Evolutionary conservation across 2,888 invertebrate genomes (phyloP).

Genomic region (Metellina segmentata): DNA sequence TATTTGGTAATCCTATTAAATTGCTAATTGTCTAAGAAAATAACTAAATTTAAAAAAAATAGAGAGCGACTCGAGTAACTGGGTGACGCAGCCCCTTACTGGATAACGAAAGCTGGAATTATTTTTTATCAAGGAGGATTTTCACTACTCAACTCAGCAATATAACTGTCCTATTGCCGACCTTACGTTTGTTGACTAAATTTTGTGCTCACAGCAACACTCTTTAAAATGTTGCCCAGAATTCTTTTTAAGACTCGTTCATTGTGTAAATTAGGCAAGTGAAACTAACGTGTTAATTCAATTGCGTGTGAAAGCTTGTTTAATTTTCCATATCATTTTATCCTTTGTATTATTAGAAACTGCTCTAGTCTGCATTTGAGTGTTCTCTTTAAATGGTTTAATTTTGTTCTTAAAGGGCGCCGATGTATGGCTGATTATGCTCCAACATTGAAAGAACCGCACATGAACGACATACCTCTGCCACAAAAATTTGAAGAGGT

Average conservation of each 20-base stretch:
- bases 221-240: slow-evolving; percentile 22
- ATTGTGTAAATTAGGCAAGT: no score
- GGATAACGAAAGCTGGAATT: no score
- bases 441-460: slow-evolving; percentile 22
- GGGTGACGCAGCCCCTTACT: no score
- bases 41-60: no score
- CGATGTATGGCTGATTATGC: slow-evolving; percentile 42
- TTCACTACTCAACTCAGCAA: slow-evolving; percentile 31
- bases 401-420: slow-evolving; percentile 4
- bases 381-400: neutral
- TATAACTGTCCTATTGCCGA: slow-evolving; percentile 23
- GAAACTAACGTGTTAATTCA: no score
- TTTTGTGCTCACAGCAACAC: neutral
- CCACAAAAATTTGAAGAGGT: slow-evolving; percentile 43
- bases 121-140: no score
- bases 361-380: neutral
- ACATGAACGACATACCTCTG: slow-evolving; percentile 62
- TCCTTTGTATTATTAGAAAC: neutral
- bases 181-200: slow-evolving; percentile 25
- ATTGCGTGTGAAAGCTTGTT: no score
- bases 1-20: no score
- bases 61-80: no score
- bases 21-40: no score
- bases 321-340: no score
- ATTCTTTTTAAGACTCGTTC: neutral